Evolutionary conservation across 2,888 invertebrate genomes (phyloP).

Genomic region (Busseola fusca): DNA sequence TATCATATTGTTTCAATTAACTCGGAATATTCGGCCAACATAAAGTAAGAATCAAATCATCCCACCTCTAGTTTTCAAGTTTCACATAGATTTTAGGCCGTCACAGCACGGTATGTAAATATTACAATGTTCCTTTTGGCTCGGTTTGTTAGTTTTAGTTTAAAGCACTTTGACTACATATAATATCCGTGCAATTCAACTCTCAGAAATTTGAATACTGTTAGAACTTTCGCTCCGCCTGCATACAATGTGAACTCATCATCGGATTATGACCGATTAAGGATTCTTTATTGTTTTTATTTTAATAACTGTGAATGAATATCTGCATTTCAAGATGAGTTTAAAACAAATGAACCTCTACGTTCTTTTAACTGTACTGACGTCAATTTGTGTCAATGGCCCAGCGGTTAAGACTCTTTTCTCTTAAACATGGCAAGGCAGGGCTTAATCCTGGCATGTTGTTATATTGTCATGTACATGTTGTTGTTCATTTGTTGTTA

Average conservation of each 20-base stretch:
- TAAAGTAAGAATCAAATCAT: background rate
- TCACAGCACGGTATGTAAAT: constrained; percentile 29
- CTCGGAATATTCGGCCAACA: constrained; percentile 9
- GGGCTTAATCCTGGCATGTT: no score
- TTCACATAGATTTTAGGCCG: constrained; percentile 45
- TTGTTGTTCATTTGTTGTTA: no score
- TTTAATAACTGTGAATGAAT: background rate
- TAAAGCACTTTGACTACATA: constrained; percentile 11
- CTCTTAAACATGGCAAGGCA: no score
- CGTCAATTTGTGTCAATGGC: no score
- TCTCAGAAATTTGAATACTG: constrained; percentile 25
- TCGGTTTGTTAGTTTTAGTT: constrained; percentile 49
- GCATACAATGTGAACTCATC: background rate
- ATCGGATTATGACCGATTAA: constrained; percentile 10
- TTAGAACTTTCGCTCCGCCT: constrained; percentile 35
- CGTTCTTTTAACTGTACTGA: background rate
- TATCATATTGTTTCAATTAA: background rate
- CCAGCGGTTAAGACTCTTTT: no score
- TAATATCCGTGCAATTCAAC: constrained; percentile 19
- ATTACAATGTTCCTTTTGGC: constrained; percentile 44
- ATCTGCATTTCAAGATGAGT: background rate
- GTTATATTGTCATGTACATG: no score
- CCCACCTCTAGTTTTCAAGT: constrained; percentile 23
- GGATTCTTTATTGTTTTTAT: background rate
- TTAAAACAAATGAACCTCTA: background rate